Evolutionary conservation across 2,113 vertebrate genomes (phyloP).

Genomic region (Vulpes vulpes): DNA sequence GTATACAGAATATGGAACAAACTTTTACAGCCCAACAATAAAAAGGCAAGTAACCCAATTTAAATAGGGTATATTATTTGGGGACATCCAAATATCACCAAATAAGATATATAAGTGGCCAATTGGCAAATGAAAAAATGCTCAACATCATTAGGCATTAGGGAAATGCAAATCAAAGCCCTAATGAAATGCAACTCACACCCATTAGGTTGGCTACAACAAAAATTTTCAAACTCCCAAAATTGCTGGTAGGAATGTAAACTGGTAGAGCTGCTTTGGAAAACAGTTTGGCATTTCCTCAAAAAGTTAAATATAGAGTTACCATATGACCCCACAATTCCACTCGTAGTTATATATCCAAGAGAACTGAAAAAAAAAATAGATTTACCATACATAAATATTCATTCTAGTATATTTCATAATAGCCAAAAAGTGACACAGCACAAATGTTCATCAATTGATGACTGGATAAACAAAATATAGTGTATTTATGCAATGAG

Average conservation of each 20-base stretch:
- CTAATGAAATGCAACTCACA: neutral
- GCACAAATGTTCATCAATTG: neutral
- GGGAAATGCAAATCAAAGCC: neutral
- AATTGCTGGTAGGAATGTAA: neutral
- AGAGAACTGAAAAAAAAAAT: slow-evolving; percentile 27
- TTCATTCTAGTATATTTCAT: neutral
- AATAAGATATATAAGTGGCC: neutral
- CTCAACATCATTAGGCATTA: neutral
- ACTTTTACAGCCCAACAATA: neutral
- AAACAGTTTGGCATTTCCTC: neutral
- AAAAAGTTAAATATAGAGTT: neutral
- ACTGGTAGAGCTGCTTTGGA: neutral
- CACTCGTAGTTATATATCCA: neutral
- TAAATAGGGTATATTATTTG: neutral
- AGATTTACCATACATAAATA: neutral
- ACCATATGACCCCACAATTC: neutral
- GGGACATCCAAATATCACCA: neutral
- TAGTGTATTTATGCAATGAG: neutral
- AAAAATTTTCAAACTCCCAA: neutral
- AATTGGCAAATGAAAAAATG: neutral
- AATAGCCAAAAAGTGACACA: neutral
- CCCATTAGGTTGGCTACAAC: neutral
- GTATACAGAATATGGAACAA: neutral
- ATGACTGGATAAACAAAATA: neutral
- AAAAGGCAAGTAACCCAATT: neutral